These are phyloP conservation scores for Noctua pronuba DNA, from an alignment of 2,888 invertebrate species.

Conservation along the genomic window DNA sequence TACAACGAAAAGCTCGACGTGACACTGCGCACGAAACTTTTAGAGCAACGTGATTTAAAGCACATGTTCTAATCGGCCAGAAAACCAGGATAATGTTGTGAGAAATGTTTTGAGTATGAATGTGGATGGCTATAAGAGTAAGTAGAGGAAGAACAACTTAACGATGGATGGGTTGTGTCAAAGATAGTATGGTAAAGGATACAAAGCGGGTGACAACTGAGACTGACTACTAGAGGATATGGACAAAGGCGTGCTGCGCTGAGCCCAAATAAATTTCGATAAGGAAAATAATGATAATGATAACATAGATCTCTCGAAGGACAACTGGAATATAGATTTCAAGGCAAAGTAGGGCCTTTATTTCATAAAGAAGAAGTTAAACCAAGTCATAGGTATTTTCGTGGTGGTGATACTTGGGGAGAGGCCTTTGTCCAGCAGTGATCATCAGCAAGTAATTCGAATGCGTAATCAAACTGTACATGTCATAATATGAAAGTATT, in stretches of 20 bases:
- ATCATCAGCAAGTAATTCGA: neutral
- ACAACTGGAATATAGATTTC: neutral
- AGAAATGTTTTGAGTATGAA: neutral
- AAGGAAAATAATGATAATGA: neutral
- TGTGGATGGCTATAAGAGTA: neutral
- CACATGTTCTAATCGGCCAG: neutral
- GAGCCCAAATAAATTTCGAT: neutral
- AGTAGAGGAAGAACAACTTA: neutral
- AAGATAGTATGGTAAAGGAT: neutral
- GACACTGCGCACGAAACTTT: slow-evolving; percentile 32
- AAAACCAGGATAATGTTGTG: neutral
- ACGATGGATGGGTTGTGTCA: neutral
- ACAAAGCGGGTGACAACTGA: neutral
- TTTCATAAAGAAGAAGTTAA: neutral
- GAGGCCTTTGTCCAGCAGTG: neutral
- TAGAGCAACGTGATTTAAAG: neutral
- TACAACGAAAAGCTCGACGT: slow-evolving; percentile 40
- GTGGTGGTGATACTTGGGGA: neutral
- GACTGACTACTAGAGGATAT: neutral
- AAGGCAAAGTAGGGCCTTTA: neutral
- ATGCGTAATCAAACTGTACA: neutral
- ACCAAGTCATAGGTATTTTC: too few species aligned
- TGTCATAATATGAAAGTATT: neutral
- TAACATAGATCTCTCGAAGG: neutral
- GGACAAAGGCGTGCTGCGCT: neutral